Base-by-base conservation (phyloP, 2,888 invertebrate genomes). In the Mantis religiosa region DNA sequence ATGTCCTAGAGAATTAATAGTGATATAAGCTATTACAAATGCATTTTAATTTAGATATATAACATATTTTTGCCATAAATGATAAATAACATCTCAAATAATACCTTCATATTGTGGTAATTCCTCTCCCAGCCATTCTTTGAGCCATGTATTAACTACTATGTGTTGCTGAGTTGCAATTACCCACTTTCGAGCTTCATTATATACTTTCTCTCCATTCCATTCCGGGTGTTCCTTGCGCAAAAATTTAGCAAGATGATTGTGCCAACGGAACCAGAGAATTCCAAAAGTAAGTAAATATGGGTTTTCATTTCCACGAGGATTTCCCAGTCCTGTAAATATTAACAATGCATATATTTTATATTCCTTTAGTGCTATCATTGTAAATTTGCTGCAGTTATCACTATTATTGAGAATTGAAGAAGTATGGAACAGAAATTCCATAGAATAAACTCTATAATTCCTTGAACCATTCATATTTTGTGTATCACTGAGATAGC, bases 201-300 rank as follows among this genome's bases (percentile, higher is more conserved):
- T 94, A 91, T 93, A 95, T 87, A 95, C 91, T 91, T 93, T 92
- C 87, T 95, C 95, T 83, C 93, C 93, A 7, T 92, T 91, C 94
- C 94, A 94, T 0, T 91, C 54, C 0, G 91, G 91, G 90, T 93
- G 91, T 28, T 91, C 90, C 12, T 89, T 81, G 71, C 92, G 91
- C 2, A 95, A 91, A 88, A 92, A 91, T 34, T 91, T 91, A 0
- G 95, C 95, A 84, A 95, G 90, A 83, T 92, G 92, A 92, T 95
- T 95, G 91, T 95, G 95, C 94, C 94, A 95, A 14, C 94, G 93
- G 90, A 94, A 94, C 93, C 94, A 94, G 89, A 95, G 91, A n/a
- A 95, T 92, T 27, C 94, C 94, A 91, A 94, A 94, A 15, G 94
- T 93, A 83, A 94, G 91, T 4, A 94, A 91, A 91, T 94, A 95